Percentiles rank a stretch among this genome's conserved stretches.
Evolutionary conservation across 2,113 vertebrate species (phyloP).

Genomic region (Thymallus thymallus): DNA sequence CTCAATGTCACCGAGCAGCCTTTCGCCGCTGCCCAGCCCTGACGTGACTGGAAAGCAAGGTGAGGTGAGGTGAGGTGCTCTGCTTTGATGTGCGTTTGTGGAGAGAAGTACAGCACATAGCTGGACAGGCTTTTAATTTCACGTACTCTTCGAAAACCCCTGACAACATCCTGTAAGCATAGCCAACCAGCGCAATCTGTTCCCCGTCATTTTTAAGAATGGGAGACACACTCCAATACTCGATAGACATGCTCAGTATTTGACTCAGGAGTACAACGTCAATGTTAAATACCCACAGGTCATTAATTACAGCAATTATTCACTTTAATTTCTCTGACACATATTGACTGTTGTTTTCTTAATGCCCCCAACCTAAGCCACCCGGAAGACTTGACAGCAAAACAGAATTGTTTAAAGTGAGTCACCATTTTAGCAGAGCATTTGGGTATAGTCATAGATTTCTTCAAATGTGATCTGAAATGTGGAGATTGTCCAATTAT

Average conservation of each 20-base stretch:
- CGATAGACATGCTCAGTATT: constrained; percentile 32
- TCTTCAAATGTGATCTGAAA: constrained; percentile 27
- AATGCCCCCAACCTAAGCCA: constrained; percentile 18
- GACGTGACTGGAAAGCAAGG: constrained; percentile 64
- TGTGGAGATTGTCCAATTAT: constrained; percentile 46
- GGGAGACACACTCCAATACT: constrained; percentile 29
- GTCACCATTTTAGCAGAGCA: constrained; percentile 25
- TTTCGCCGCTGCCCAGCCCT: constrained; percentile 39
- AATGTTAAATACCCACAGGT: constrained; percentile 64
- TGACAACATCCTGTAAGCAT: not conserved
- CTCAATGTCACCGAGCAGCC: constrained; percentile 53
- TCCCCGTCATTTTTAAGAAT: constrained; percentile 27
- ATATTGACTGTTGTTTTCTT: constrained; percentile 61
- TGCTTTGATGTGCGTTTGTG: not conserved
- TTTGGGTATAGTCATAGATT: constrained; percentile 32
- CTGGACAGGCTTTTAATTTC: constrained; percentile 31
- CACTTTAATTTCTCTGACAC: constrained; percentile 66
- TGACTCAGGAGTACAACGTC: constrained; percentile 54
- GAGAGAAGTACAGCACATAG: constrained; percentile 2
- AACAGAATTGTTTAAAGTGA: constrained; percentile 38
- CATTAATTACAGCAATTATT: constrained; percentile 78
- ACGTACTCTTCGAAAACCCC: constrained; percentile 7
- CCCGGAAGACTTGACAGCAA: constrained; percentile 43
- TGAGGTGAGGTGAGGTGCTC: not conserved
- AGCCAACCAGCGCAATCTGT: constrained; percentile 15